Percentiles rank a stretch among this genome's conserved stretches.
phyloP scores from a whole-genome alignment of 2,888 invertebrate species.

The Drosophila picticornis region DNA sequence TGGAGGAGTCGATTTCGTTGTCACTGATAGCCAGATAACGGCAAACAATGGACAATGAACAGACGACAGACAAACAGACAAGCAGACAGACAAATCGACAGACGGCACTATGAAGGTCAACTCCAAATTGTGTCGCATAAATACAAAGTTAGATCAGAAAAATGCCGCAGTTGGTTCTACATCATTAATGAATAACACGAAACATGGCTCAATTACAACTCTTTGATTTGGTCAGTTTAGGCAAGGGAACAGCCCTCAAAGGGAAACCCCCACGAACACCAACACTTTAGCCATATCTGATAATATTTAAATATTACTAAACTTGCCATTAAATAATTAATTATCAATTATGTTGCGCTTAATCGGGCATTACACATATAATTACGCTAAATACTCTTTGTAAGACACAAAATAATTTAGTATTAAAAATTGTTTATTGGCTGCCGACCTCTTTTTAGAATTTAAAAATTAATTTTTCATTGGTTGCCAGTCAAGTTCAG shows the following conservation, averaged over 20 bases:
- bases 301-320: background rate
- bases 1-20: conserved; percentile 13
- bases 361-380: background rate
- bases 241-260: background rate
- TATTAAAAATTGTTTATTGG: background rate
- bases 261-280: background rate
- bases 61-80: background rate
- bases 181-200: background rate
- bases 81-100: background rate
- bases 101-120: conserved; percentile 29
- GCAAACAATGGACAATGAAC: background rate
- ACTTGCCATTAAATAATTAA: background rate
- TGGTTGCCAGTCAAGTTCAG: too few relatives aligned
- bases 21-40: conserved; percentile 14
- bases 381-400: background rate
- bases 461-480: background rate
- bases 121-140: background rate
- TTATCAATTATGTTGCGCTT: background rate
- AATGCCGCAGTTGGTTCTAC: background rate
- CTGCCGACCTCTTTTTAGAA: background rate
- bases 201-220: background rate
- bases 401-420: background rate
- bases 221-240: background rate
- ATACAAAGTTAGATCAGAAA: background rate
- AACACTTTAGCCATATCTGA: background rate